A percentile compares a stretch with the other conserved stretches of the same genome.
Evolutionary conservation across 1,140 invertebrate species (phyloP).

Genomic region (Heliothis virescens): DNA sequence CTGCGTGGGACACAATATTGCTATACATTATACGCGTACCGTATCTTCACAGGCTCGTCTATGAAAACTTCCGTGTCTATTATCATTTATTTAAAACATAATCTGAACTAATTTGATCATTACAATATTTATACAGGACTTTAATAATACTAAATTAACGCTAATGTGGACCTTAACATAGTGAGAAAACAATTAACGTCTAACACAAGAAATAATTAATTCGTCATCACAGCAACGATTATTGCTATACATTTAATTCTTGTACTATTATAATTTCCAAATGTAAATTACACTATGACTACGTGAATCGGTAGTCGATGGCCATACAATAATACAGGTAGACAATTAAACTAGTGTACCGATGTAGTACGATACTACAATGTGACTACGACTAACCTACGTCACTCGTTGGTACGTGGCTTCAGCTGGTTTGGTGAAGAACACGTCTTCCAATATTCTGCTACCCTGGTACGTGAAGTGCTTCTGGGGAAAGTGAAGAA

Average conservation of each 20-base stretch:
- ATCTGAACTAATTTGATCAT: conserved; percentile 36
- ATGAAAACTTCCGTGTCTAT: not conserved
- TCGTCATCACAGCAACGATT: conserved; percentile 42
- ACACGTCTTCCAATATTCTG: conserved; percentile 55
- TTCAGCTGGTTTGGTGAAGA: conserved; percentile 17
- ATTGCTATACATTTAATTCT: conserved; percentile 43
- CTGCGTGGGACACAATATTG: not conserved
- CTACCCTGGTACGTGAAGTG: conserved; percentile 60
- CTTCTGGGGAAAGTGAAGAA: conserved; percentile 47
- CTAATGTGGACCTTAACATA: conserved; percentile 64
- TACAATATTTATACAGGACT: conserved; percentile 38
- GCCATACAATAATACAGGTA: conserved; percentile 24
- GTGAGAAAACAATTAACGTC: conserved; percentile 57
- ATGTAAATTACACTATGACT: conserved; percentile 20
- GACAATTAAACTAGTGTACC: conserved; percentile 56
- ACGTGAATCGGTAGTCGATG: not conserved
- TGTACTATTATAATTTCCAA: conserved; percentile 44
- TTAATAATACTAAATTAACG: conserved; percentile 58
- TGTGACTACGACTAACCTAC: conserved; percentile 59
- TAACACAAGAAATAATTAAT: conserved; percentile 33
- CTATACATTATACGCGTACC: not conserved
- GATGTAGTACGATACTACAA: conserved; percentile 47
- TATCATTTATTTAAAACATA: not conserved
- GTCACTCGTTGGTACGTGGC: conserved; percentile 49
- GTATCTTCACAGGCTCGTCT: not conserved